Base-by-base conservation (phyloP, 2,113 vertebrate genomes). In the Oostethus manadensis region DNA sequence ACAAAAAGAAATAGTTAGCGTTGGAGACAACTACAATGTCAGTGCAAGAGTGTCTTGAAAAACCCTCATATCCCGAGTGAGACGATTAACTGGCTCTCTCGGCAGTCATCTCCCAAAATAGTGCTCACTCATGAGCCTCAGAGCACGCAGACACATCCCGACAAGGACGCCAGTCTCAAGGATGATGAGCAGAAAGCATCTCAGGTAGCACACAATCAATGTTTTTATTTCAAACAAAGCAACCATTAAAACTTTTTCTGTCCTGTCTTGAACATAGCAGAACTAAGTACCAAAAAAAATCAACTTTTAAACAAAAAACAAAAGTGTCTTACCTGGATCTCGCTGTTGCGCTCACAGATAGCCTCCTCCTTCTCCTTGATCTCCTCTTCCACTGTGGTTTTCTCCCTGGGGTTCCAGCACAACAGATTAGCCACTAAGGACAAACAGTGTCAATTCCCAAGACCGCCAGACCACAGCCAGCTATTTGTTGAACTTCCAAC, bases 351-450 rank as follows among this genome's bases (percentile, higher is more conserved):
- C 84, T 94, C 91, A 71, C 92, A 91, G 87, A 99, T 91, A 66
- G 88, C 86, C 71, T 98, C 96, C 87, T 98, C 97, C 64, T 95
- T 97, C 81, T 98, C 97, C 76, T 93, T 95, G 82, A 99, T 93
- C 70, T 98, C 96, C 81, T 96, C 94, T 67, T 96, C 96, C 84
- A 98, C 95, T 64, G 90, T 87, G 79, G 81, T 93, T 89, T 97
- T 99, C 92, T 99, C 97, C 88, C 97, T 99, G 86, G 93, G 93
- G 87, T 91, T 92, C 94, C 93, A 95, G 90, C 94, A 96, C 81
- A 93, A 88, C 86, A 94, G 87, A 90, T 93, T 95, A 58, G 94
- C 89, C 82, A 94, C 90, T 68, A 88, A 88, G 69, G 92, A 88
- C 77, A 96, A 87, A 74, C 88, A 87, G 26, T 91, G 89, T 54